Evolutionary conservation across 2,797 vertebrate species (phyloP).

Genomic region (Thalassophryne amazonica): DNA sequence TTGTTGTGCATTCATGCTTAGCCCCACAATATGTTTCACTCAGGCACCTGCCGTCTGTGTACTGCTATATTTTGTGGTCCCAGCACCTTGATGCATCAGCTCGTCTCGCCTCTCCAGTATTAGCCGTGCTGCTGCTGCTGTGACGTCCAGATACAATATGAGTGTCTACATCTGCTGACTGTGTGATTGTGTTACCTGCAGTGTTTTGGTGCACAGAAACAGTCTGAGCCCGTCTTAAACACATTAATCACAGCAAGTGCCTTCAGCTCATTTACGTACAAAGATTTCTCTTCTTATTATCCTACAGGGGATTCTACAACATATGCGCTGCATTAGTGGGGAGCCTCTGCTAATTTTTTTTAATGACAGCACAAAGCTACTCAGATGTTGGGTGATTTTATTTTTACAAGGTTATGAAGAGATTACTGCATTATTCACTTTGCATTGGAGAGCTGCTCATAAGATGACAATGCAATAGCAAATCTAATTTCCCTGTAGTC

Average conservation of each 20-base stretch:
- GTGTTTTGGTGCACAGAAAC: slow-evolving; percentile 25
- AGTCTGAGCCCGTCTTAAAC: slow-evolving; percentile 36
- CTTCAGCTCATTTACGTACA: slow-evolving; percentile 64
- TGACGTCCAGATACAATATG: slow-evolving; percentile 20
- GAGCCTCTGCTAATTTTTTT: slow-evolving; percentile 56
- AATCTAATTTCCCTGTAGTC: slow-evolving; percentile 28
- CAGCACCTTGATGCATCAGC: slow-evolving; percentile 38
- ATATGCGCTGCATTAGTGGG: slow-evolving; percentile 30
- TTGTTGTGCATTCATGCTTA: slow-evolving; percentile 31
- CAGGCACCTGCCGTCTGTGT: slow-evolving; percentile 26
- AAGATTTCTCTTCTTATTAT: slow-evolving; percentile 59
- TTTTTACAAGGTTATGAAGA: slow-evolving; percentile 45
- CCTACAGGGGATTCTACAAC: slow-evolving; percentile 45
- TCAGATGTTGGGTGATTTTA: slow-evolving; percentile 49
- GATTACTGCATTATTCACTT: slow-evolving; percentile 58
- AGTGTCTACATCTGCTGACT: slow-evolving; percentile 47
- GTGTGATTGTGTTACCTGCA: slow-evolving; percentile 53
- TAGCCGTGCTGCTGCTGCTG: slow-evolving; percentile 32
- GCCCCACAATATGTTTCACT: slow-evolving; percentile 30
- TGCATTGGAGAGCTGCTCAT: slow-evolving; percentile 48
- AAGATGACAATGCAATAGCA: slow-evolving; percentile 26
- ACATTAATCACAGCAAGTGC: slow-evolving; percentile 67
- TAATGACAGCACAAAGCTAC: slow-evolving; percentile 42
- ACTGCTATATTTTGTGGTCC: slow-evolving; percentile 30
- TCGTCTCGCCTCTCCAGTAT: slow-evolving; percentile 32